Evolutionary conservation across 1,140 invertebrate genomes (phyloP), one percentile per base, ranked within the genome.

Genomic region (Cyclargus thomasi): DNA sequence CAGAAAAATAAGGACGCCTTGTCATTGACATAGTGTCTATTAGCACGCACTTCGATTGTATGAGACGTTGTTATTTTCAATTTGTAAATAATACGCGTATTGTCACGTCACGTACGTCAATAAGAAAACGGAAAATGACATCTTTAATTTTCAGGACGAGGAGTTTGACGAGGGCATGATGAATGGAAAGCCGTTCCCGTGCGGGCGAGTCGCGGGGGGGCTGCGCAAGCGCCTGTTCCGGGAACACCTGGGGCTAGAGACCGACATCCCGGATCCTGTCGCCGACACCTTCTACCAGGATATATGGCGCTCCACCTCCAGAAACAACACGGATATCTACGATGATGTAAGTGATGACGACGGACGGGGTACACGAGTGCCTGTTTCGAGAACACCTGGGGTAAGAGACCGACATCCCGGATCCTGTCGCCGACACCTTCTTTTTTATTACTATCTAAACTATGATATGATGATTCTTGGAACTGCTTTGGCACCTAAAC

Each of bases 351-450:
- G 68, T 53, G n/a, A n/a, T n/a, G n/a, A n/a, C n/a, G n/a, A n/a
- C 96, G 0, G 95, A 96, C 0, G 94, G 94, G 3, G 91, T 99
- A 18, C 90, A 98, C 63, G 95, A 95, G 80, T 94, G 95, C 55
- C 85, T 99, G 20, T 98, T 99, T 85, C 93, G 94, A 70, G 98
- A 99, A 88, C 98, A 99, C 91, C 92, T 99, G 35, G 96, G 92
- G 14, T 79, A 93, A 16, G 78, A 95, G 17, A 20, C 4, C 4
- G 55, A 20, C 55, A 17, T 98, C 1, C 92, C 92, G 35, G 97
- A 98, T 89, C 95, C 95, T 0, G 92, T 95, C 36, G 92, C 88
- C 71, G 93, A 95, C 70, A 82, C 93, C 23, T 97, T 99, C 88
- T 98, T n/a, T n/a, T n/a, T n/a, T n/a, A n/a, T n/a, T n/a, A n/a